Evolutionary conservation across 2,113 vertebrate species (phyloP).

Genomic region (Sorex araneus): DNA sequence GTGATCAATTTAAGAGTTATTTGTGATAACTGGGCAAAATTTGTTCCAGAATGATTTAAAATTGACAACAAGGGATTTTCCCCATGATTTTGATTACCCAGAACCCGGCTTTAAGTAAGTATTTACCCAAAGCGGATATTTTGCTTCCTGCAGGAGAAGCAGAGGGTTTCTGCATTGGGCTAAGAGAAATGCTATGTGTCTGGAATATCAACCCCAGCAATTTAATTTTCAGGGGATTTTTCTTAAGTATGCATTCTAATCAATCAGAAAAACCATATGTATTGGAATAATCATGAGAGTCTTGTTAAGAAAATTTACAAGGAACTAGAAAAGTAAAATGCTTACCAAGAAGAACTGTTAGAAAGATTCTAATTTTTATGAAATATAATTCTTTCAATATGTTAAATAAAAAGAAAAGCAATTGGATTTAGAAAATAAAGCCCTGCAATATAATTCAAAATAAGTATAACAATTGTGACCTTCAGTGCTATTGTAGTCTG

Average conservation of each 20-base stretch:
- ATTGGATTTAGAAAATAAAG: slow-evolving; percentile 31
- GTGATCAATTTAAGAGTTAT: slow-evolving; percentile 71
- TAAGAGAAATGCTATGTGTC: neutral
- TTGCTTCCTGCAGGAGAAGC: neutral
- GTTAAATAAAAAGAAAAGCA: neutral
- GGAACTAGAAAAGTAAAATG: slow-evolving; percentile 14
- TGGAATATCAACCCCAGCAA: neutral
- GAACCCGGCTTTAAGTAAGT: slow-evolving; percentile 48
- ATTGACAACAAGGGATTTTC: slow-evolving; percentile 56
- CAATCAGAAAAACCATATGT: neutral
- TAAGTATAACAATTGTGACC: neutral
- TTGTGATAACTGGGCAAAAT: slow-evolving; percentile 69
- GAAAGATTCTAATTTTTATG: neutral
- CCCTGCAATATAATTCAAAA: neutral
- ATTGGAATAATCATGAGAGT: neutral
- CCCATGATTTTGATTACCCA: slow-evolving; percentile 59
- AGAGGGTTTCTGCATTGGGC: neutral
- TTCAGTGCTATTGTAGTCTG: too few species aligned
- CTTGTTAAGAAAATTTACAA: neutral
- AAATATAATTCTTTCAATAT: neutral
- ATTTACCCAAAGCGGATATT: slow-evolving; percentile 37
- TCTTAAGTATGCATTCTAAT: neutral
- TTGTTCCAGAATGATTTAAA: slow-evolving; percentile 70
- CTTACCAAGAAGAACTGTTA: slow-evolving; percentile 3
- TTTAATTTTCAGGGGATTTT: slow-evolving; percentile 29